Conservation (phyloP, 2,888 invertebrate species). For the Ommatoiulus sabulosus region DNA sequence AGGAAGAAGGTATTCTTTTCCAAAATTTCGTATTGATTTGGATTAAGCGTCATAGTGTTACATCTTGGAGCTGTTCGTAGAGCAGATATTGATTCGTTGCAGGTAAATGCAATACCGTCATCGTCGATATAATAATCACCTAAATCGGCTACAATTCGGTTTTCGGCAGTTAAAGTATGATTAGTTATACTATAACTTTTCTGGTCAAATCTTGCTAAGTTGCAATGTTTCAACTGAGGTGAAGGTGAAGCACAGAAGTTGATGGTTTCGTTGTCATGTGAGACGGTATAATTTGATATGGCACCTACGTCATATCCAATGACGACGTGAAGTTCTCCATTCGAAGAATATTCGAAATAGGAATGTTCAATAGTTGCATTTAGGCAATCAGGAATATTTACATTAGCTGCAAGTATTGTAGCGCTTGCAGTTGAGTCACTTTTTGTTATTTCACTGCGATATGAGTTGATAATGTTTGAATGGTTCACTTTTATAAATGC, state of each 20-base stretch:
- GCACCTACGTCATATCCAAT: neutral
- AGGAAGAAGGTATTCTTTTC: neutral
- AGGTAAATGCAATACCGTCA: neutral
- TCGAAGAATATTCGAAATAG: neutral
- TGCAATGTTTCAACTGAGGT: constrained; percentile 43
- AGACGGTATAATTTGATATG: neutral
- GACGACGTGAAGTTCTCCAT: neutral
- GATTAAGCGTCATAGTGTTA: neutral
- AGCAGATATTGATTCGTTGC: neutral
- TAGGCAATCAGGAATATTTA: constrained; percentile 3
- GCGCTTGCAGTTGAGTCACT: no score
- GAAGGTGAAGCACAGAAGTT: neutral
- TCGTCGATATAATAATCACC: constrained; percentile 50
- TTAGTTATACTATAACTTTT: neutral
- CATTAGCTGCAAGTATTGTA: neutral
- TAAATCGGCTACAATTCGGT: neutral
- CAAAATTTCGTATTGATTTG: neutral
- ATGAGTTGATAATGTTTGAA: no score
- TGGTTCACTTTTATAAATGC: no score
- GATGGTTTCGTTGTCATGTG: neutral
- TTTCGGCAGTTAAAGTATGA: neutral
- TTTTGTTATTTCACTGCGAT: no score
- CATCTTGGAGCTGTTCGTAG: neutral
- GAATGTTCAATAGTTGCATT: neutral
- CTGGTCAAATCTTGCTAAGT: neutral